These are phyloP conservation scores for Myrmophylax atrothorax DNA, from an alignment of 2,113 vertebrate species.

Conservation along the genomic window DNA sequence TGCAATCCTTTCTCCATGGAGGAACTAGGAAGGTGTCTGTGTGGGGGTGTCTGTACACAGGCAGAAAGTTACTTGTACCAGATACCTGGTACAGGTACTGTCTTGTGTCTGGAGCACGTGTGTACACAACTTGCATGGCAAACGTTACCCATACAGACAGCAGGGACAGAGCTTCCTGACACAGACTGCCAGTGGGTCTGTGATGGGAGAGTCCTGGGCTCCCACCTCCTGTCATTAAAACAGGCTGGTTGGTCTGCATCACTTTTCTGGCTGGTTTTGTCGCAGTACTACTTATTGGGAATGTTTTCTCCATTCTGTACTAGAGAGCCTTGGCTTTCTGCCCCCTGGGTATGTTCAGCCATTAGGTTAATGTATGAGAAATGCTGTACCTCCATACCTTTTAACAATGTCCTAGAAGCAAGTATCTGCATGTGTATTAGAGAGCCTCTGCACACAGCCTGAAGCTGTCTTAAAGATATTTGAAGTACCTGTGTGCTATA, in stretches of 20 bases:
- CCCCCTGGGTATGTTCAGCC: background rate
- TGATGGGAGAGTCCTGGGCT: background rate
- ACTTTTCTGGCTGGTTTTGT: background rate
- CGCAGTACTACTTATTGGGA: background rate
- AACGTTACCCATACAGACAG: fast-evolving
- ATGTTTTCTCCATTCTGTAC: background rate
- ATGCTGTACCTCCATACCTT: background rate
- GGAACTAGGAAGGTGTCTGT: background rate
- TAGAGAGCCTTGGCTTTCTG: background rate
- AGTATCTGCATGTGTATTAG: background rate
- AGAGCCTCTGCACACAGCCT: background rate
- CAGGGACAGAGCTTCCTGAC: background rate
- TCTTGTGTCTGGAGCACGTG: fast-evolving
- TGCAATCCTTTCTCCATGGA: background rate
- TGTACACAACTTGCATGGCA: fast-evolving
- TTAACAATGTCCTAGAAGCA: background rate
- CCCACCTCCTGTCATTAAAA: fast-evolving
- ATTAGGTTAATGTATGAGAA: background rate
- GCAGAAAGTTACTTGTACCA: background rate
- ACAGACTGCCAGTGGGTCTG: background rate
- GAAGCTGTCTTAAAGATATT: background rate
- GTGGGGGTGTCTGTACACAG: background rate
- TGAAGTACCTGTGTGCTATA: background rate
- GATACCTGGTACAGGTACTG: fast-evolving
- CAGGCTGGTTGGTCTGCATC: background rate